Percentiles rank a stretch among this genome's conserved stretches.
phyloP scores from a whole-genome alignment of 2,113 vertebrate genomes.

The Ptyas mucosa region DNA sequence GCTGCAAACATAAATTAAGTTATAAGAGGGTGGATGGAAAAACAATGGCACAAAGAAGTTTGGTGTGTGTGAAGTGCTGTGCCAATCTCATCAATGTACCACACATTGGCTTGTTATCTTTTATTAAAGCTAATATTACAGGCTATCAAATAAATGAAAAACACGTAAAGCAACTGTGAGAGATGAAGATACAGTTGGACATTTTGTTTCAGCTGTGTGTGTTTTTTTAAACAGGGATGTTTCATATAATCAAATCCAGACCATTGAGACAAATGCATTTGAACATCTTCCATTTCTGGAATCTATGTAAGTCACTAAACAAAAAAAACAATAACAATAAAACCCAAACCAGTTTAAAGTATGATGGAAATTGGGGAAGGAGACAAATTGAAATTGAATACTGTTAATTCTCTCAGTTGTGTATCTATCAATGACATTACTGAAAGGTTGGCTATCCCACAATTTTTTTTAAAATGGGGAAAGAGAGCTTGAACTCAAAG shows the following conservation, averaged over 20 bases:
- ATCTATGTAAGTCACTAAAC: conserved; percentile 50
- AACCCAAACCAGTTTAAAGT: not conserved
- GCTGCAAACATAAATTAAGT: not conserved
- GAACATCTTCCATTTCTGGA: conserved; percentile 55
- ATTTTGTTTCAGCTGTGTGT: not conserved
- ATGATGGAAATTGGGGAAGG: not conserved
- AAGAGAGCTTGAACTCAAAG: not conserved
- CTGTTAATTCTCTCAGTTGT: not conserved
- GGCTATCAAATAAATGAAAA: not conserved
- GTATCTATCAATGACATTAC: not conserved
- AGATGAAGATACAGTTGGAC: not conserved
- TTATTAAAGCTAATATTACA: not conserved
- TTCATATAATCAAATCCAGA: conserved; percentile 55
- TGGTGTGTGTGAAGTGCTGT: not conserved
- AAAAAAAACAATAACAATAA: not conserved
- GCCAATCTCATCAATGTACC: not conserved
- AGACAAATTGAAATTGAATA: not conserved
- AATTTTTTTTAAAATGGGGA: not conserved
- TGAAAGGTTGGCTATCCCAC: not conserved
- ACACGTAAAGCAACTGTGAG: not conserved
- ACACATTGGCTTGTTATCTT: not conserved
- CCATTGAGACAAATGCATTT: conserved; percentile 48
- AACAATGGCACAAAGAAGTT: not conserved
- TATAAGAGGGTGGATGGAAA: not conserved
- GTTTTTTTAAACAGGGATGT: conserved; percentile 60